Evolutionary conservation across 2,888 invertebrate genomes (phyloP).

Genomic region (Torymus tubicola): DNA sequence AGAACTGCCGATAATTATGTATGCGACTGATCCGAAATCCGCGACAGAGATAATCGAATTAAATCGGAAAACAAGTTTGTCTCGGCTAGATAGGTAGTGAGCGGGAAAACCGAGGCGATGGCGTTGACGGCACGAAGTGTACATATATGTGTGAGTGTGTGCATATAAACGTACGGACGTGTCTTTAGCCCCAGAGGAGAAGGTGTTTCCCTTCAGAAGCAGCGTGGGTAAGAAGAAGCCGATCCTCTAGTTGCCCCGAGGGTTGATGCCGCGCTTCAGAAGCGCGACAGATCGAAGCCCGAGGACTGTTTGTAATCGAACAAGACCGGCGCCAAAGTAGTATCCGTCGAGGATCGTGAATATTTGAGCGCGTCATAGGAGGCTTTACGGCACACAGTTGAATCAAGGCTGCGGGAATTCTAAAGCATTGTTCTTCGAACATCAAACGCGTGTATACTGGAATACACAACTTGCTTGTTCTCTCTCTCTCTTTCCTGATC

Average conservation of each 20-base stretch:
- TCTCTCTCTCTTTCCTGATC: no score
- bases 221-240: no score
- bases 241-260: no score
- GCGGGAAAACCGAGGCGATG: no score
- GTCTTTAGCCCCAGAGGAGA: no score
- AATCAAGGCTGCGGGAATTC: conserved; percentile 36
- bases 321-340: conserved; percentile 29
- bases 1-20: conserved; percentile 35
- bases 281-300: conserved; percentile 1
- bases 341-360: conserved; percentile 48
- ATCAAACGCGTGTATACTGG: conserved; percentile 37
- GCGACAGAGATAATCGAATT: conserved; percentile 47
- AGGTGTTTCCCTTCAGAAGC: no score
- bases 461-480: no score
- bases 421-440: conserved; percentile 43
- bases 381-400: neutral
- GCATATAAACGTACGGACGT: no score
- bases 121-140: no score
- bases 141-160: no score
- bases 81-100: no score
- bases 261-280: no score
- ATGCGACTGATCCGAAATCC: conserved; percentile 43
- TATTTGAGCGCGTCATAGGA: conserved; percentile 38
- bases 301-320: conserved; percentile 35
- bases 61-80: neutral